phyloP scores from a whole-genome alignment of 1,140 invertebrate species.

The Apolygus lucorum region DNA sequence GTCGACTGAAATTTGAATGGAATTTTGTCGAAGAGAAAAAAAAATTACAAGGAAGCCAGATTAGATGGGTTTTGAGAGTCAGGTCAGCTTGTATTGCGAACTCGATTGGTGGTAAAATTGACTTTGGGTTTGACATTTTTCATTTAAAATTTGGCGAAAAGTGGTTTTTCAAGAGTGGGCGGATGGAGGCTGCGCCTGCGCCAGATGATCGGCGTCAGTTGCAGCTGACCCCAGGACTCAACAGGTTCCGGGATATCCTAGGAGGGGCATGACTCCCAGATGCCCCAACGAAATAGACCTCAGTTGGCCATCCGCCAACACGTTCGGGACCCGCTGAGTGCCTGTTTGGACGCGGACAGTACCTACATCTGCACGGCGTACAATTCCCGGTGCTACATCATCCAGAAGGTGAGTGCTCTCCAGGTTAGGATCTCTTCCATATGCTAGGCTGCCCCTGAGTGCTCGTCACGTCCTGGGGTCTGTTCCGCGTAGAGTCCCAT shows the following conservation, averaged over 20 bases:
- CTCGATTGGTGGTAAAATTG: no score
- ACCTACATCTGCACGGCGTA: constrained; percentile 52
- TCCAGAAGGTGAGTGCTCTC: constrained; percentile 46
- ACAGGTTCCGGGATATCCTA: constrained; percentile 16
- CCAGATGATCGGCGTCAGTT: not conserved
- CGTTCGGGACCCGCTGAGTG: constrained; percentile 40
- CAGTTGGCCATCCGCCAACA: constrained; percentile 17
- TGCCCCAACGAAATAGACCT: constrained; percentile 12
- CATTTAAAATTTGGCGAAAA: not conserved
- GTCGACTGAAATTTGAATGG: not conserved
- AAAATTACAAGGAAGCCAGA: no score
- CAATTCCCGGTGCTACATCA: constrained; percentile 51
- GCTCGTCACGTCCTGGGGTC: no score
- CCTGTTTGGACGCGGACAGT: constrained; percentile 47
- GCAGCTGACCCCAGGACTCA: constrained; percentile 20
- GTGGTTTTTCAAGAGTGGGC: not conserved
- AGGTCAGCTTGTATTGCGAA: no score
- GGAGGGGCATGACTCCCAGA: constrained; percentile 20
- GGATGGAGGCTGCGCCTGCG: constrained; percentile 1
- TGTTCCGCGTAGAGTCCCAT: not conserved
- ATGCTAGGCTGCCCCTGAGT: constrained; percentile 21
- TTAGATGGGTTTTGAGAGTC: no score
- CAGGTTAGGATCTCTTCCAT: constrained; percentile 28
- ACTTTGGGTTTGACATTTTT: not conserved
- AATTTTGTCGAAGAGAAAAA: not conserved